Percentiles rank a stretch among this genome's conserved stretches.
These are phyloP conservation scores for Cochlearius cochlearius DNA, from an alignment of 2,113 vertebrate species.

Conservation along the genomic window DNA sequence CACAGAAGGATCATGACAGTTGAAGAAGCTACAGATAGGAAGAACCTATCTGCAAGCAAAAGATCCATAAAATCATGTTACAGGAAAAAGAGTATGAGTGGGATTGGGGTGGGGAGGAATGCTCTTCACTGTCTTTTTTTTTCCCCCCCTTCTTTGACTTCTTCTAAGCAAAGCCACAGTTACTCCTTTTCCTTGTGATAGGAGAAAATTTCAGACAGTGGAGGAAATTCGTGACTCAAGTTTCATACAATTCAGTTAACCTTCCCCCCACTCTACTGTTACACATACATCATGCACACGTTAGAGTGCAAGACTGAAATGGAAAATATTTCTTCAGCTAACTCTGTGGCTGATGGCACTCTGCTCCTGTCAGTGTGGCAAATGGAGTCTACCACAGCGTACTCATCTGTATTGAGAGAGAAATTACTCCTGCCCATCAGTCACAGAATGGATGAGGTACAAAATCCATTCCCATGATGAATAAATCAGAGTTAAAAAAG, in stretches of 20 bases:
- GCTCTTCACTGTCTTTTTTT: not conserved
- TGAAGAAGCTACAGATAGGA: not conserved
- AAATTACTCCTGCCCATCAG: constrained; percentile 57
- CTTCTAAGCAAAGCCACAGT: not conserved
- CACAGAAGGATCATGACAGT: not conserved
- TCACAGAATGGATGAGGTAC: constrained; percentile 30
- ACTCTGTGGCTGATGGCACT: constrained; percentile 17
- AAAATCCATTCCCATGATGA: constrained; percentile 41
- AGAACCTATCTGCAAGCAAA: not conserved
- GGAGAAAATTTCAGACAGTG: not conserved
- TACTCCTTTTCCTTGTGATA: not conserved
- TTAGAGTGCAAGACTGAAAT: not conserved
- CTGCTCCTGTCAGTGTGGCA: constrained; percentile 49
- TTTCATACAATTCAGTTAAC: not conserved
- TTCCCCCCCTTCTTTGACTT: not conserved
- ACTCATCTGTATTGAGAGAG: constrained; percentile 32
- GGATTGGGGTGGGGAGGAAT: not conserved
- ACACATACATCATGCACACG: not conserved
- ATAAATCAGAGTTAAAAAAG: constrained; percentile 57
- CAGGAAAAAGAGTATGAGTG: not conserved
- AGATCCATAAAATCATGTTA: not conserved
- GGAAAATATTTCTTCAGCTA: constrained; percentile 42
- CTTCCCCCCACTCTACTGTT: not conserved
- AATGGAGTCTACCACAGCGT: constrained; percentile 35
- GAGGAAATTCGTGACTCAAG: not conserved